Conservation (phyloP, 2,888 invertebrate genomes). For the Allacma fusca region DNA sequence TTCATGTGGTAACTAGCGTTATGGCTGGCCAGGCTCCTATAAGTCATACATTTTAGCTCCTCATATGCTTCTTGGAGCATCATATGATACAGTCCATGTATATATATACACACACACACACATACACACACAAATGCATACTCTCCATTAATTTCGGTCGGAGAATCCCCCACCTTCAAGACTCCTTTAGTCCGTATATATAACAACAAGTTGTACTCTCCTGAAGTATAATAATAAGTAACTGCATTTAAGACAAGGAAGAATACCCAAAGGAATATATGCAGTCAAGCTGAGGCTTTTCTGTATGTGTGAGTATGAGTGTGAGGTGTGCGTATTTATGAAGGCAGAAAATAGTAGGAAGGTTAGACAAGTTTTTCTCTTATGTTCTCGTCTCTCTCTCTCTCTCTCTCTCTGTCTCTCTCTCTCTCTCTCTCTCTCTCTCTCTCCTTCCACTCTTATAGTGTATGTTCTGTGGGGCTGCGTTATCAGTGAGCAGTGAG, state of each 20-base stretch:
- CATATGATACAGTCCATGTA: neutral
- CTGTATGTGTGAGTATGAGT: neutral
- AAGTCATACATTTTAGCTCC: too few species aligned
- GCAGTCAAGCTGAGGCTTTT: neutral
- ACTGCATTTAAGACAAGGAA: neutral
- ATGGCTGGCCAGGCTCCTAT: too few species aligned
- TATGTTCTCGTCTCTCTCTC: neutral
- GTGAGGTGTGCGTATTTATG: neutral
- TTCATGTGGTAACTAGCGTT: neutral
- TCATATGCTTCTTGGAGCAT: neutral
- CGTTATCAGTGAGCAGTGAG: neutral
- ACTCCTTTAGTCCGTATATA: neutral
- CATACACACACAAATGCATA: too few species aligned
- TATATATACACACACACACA: neutral
- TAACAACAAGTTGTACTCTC: conserved; percentile 1
- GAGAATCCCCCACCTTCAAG: conserved; percentile 6
- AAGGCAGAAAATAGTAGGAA: conserved; percentile 12
- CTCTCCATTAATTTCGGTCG: neutral
- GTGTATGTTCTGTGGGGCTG: neutral
- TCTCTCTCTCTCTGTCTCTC: neutral
- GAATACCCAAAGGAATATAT: conserved; percentile 12
- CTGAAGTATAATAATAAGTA: neutral
- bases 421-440: neutral
- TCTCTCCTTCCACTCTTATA: neutral
- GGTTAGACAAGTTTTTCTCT: conserved; percentile 11